Evolutionary conservation across 2,113 vertebrate genomes (phyloP).

Genomic region (Atractosteus spatula): DNA sequence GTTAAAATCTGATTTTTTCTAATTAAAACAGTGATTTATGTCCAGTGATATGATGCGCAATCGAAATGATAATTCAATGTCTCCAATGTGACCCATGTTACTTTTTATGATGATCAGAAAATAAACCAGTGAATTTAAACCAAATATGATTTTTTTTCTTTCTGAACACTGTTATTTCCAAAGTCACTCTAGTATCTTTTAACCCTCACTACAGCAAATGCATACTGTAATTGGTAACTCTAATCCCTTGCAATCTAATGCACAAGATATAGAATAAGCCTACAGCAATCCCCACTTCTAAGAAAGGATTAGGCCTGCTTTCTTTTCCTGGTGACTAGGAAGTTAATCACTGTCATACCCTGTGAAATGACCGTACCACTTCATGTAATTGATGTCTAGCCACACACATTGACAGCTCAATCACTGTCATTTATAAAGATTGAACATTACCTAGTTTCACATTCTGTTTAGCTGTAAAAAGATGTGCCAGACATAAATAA

Average conservation of each 20-base stretch:
- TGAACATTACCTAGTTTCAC: background rate
- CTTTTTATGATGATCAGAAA: conserved; percentile 1
- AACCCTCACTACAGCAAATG: background rate
- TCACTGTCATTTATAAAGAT: conserved; percentile 1
- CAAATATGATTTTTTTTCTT: conserved; percentile 3
- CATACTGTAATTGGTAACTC: background rate
- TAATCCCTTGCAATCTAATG: conserved; percentile 15
- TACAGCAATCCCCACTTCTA: conserved; percentile 19
- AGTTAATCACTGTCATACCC: conserved; percentile 28
- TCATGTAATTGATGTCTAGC: conserved; percentile 8
- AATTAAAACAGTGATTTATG: background rate
- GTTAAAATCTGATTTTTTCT: conserved; percentile 1
- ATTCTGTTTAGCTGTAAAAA: background rate
- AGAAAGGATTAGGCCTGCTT: conserved; percentile 28
- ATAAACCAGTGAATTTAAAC: conserved; percentile 7
- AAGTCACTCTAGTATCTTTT: background rate
- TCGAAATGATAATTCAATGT: background rate
- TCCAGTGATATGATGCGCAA: background rate
- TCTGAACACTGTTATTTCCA: conserved; percentile 1
- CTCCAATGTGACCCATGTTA: background rate
- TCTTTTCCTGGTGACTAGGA: conserved; percentile 14
- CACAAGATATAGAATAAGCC: conserved; percentile 5
- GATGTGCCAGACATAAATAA: too few species aligned
- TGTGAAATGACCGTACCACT: conserved; percentile 16
- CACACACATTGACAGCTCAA: conserved; percentile 1